phyloP scores from a whole-genome alignment of 2,113 vertebrate species.

The Clarias macrocephalus region DNA sequence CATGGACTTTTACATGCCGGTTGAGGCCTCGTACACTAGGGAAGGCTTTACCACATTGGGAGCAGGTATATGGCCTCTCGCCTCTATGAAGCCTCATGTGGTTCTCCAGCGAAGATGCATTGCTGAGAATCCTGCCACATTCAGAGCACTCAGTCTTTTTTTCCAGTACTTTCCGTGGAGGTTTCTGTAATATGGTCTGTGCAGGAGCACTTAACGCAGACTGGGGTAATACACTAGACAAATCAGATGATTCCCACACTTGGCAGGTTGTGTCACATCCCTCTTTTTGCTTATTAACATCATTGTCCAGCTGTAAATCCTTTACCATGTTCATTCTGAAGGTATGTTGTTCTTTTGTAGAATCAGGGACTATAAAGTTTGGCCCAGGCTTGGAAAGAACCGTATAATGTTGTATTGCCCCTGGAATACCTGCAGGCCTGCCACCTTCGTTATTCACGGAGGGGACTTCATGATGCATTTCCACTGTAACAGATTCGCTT shows the following conservation, averaged over 20 bases:
- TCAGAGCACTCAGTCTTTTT: conserved; percentile 68
- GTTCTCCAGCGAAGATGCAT: conserved; percentile 63
- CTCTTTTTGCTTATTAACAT: conserved; percentile 11
- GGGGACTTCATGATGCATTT: conserved; percentile 16
- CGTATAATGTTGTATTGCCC: conserved; percentile 37
- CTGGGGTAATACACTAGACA: not conserved
- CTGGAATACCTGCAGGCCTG: conserved; percentile 11
- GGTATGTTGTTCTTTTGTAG: conserved; percentile 11
- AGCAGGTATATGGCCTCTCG: conserved; percentile 64
- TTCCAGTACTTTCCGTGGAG: conserved; percentile 5
- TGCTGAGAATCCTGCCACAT: conserved; percentile 69
- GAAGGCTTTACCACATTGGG: conserved; percentile 67
- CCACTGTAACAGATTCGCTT: conserved; percentile 15
- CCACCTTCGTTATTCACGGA: conserved; percentile 25
- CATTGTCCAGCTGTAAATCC: conserved; percentile 1
- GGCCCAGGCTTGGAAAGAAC: conserved; percentile 32
- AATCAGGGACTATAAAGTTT: conserved; percentile 18
- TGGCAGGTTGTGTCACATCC: conserved; percentile 15
- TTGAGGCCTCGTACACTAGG: conserved; percentile 65
- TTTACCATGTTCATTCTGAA: conserved; percentile 4
- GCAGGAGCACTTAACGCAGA: not conserved
- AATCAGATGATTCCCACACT: conserved; percentile 22
- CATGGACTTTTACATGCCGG: conserved; percentile 67
- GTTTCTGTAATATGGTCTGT: conserved; percentile 3
- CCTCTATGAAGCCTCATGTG: conserved; percentile 68